These are phyloP conservation scores for Mesocricetus auratus DNA, from an alignment of 2,113 vertebrate genomes.

Conservation along the genomic window DNA sequence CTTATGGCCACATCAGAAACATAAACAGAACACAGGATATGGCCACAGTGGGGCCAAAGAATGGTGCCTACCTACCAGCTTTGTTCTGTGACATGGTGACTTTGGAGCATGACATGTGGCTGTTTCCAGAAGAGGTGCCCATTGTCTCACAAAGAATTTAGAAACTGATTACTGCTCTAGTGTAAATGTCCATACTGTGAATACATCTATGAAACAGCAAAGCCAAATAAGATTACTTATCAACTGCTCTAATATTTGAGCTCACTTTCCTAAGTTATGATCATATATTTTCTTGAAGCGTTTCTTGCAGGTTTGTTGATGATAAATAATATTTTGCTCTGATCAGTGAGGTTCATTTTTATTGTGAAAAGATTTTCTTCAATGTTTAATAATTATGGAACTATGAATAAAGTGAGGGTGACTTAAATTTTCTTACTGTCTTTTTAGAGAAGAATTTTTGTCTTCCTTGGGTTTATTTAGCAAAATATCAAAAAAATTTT, in stretches of 20 bases:
- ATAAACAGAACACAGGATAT: no score
- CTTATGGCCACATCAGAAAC: neutral
- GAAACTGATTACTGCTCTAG: neutral
- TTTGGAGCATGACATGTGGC: neutral
- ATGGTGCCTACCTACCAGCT: neutral
- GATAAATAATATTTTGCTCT: neutral
- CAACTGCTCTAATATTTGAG: neutral
- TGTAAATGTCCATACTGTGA: neutral
- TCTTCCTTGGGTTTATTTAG: conserved; percentile 32
- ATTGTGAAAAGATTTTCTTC: conserved; percentile 18
- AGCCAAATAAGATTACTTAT: neutral
- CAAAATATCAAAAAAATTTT: neutral
- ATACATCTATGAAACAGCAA: neutral
- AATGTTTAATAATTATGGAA: conserved; percentile 51
- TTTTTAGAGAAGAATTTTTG: neutral
- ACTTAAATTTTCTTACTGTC: neutral
- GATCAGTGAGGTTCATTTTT: neutral
- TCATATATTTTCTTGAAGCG: conserved; percentile 43
- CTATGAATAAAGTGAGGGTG: conserved; percentile 42
- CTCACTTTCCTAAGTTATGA: neutral
- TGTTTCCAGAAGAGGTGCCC: neutral
- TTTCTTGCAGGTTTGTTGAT: neutral
- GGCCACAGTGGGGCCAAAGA: neutral
- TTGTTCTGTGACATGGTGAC: neutral
- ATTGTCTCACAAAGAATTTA: neutral